Evolutionary conservation across 2,797 vertebrate genomes (phyloP), one percentile per base, ranked within the genome.

Genomic region (Manis pentadactyla): DNA sequence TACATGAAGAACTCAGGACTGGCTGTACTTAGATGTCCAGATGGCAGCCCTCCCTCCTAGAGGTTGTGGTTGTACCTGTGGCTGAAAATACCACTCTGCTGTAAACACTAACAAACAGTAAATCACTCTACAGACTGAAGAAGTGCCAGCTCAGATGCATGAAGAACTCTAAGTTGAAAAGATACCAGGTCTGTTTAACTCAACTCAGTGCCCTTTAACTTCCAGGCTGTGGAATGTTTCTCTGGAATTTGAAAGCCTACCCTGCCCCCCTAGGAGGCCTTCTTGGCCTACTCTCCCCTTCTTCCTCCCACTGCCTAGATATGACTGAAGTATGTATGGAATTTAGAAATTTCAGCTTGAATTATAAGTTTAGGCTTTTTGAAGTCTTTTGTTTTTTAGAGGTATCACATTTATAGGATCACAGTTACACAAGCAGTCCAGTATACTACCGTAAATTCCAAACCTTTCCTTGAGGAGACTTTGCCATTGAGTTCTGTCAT

Each of bases 191-290:
- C 90, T 87, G 34, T 85, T 59, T 39, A 73, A 42, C 37, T 90
- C 83, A 79, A 0, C 84, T 66, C 68, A 8, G 55, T 19, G 34
- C 96, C 90, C 87, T 90, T 86, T 83, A 92, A n/a, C 88, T 94
- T 95, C 88, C 73, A 69, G 81, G 71, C 73, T 97, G 49, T 92
- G 97, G 97, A 96, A 96, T 97, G 89, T 87, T 75, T 61, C 94
- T 94, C 91, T 96, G 96, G 94, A 96, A 95, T 97, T 93, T 87
- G 92, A 96, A 92, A 71, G 68, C 63, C 69, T 91, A 13, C 74
- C 42, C 85, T 66, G 77, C 78, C 82, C 74, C 81, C 69, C 85
- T 85, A 89, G 97, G 94, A 95, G 95, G 82, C 86, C 91, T 94
- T 39, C 75, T 85, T 81, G 95, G 75, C 83, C 92, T 68, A 19